Evolutionary conservation across 2,888 invertebrate species (phyloP), one percentile per base, ranked within the genome.

Genomic region (Patella depressa): DNA sequence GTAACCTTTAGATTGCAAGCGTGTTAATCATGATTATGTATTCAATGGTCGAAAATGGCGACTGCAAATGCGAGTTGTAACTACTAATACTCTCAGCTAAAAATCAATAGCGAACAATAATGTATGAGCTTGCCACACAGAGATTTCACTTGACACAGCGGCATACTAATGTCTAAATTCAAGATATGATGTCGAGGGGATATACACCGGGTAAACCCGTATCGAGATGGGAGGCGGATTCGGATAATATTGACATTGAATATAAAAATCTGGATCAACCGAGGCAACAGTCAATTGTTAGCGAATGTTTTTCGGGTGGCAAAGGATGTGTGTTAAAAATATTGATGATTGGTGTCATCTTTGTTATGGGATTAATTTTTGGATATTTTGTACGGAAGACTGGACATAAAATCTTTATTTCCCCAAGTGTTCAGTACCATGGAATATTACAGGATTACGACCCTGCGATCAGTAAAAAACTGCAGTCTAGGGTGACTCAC

Each of bases 201-300:
- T 89, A 89, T 81, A 87, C 87, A 12, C 88, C 88, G 5, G 89
- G 89, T 11, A 88, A 88, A 77, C 88, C 88, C 57, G 87, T 89
- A 53, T 87, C 89, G 1, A 73, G 89, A 54, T 89, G 88, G 87
- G 88, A 89, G 73, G 86, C 88, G 2, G 89, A 89, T 80, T 87
- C 88, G 0, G 89, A 89, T 78, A 88, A 88, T 81, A 88, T 89
- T 57, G 89, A 89, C 84, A 88, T 89, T 78, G 88, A 89, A 77
- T 89, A 89, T 77, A 87, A 87, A 78, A 87, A 88, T 79, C 78
- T 89, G n/a, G 89, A 89, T 79, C 83, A 83, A 69, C 83, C 76
- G 7, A 71, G 78, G 4, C 80, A 73, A 15, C 82, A 82, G 72
- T 74, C 75, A 54, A 83, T 82, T 78, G 81, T 86, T 17, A 70